A percentile compares a stretch with the other conserved stretches of the same genome.
Conservation (phyloP, 2,113 vertebrate species). For the Ptilorrhoa leucosticta region DNA sequence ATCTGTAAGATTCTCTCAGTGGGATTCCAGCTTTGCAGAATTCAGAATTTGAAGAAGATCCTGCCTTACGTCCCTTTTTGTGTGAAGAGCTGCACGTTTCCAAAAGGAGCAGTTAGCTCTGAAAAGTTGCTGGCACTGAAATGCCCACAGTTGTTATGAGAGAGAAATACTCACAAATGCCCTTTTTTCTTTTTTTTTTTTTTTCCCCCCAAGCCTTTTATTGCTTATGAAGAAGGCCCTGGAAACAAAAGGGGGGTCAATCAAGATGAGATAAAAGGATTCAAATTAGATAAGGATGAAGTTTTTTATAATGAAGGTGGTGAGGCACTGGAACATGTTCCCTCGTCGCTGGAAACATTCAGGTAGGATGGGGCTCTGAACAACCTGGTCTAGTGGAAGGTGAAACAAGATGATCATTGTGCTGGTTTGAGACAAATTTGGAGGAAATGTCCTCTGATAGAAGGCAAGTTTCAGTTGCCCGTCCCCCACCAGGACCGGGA, state of each 20-base stretch:
- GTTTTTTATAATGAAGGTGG: neutral
- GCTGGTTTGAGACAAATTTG: no score
- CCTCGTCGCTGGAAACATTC: neutral
- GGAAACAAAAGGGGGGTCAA: neutral
- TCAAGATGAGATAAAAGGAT: neutral
- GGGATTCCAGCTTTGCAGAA: neutral
- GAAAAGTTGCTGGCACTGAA: neutral
- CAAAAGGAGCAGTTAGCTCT: neutral
- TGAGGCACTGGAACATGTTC: neutral
- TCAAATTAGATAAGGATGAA: neutral
- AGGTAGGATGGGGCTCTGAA: neutral
- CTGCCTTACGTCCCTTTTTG: neutral
- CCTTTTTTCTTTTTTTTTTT: neutral
- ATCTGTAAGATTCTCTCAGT: neutral
- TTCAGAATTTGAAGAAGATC: neutral
- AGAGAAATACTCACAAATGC: neutral
- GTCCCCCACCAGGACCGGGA: no score
- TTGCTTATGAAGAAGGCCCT: neutral
- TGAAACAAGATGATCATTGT: neutral
- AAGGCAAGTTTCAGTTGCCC: no score
- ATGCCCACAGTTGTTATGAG: neutral
- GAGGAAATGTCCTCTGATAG: no score
- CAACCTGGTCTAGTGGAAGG: neutral
- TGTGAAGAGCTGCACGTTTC: neutral
- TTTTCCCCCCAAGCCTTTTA: accelerated